These are phyloP conservation scores for Euphonia xanthogaster DNA, from an alignment of 2,797 vertebrate species.

Conservation along the genomic window DNA sequence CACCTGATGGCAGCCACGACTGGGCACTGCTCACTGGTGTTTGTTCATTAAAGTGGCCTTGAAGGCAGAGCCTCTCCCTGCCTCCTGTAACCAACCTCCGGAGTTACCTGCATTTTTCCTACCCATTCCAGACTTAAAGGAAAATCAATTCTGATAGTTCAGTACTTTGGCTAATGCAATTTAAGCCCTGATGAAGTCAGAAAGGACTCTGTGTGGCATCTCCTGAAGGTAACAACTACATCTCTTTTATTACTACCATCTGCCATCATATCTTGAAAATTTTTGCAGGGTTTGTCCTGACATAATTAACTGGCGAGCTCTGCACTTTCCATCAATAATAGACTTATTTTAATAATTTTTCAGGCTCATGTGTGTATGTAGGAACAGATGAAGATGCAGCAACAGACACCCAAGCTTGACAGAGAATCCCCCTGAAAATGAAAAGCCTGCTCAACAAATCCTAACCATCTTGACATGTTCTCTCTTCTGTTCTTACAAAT, in stretches of 20 bases:
- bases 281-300: not conserved
- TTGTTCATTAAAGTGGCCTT: not conserved
- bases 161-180: not conserved
- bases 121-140: not conserved
- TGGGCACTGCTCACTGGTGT: not conserved
- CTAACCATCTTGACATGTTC: not conserved
- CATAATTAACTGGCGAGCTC: not conserved
- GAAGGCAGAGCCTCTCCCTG: not conserved
- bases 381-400: not conserved
- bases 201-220: not conserved
- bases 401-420: not conserved
- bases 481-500: not conserved
- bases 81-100: not conserved
- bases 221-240: constrained; percentile 22
- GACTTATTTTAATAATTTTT: not conserved
- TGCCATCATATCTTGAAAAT: not conserved
- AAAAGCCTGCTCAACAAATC: not conserved
- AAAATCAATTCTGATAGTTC: constrained; percentile 32
- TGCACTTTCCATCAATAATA: not conserved
- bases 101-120: not conserved
- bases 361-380: not conserved
- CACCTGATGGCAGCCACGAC: not conserved
- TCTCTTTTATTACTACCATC: not conserved
- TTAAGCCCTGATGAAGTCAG: constrained; percentile 4
- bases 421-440: constrained; percentile 1